Conservation (phyloP, 2,888 invertebrate species). For the Drosophila nr. medialis region DNA sequence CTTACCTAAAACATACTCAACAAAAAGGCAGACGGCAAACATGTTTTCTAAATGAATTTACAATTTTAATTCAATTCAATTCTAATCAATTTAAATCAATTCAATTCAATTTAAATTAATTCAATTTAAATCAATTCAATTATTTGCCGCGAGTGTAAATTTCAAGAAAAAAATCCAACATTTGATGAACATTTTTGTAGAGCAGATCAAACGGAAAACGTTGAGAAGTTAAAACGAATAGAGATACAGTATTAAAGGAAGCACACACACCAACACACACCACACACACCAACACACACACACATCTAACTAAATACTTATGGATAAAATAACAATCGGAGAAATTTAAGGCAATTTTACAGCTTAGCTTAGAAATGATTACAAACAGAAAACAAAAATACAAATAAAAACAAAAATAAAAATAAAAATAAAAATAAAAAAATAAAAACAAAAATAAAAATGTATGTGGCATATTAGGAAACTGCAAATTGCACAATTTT, state of each 20-base stretch:
- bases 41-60: constrained; percentile 60
- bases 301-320: constrained; percentile 21
- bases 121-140: constrained; percentile 28
- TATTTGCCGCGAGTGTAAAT: constrained; percentile 63
- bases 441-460: constrained; percentile 3
- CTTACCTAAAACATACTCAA: constrained; percentile 59
- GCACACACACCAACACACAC: constrained; percentile 17
- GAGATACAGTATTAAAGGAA: constrained; percentile 50
- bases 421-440: constrained; percentile 13
- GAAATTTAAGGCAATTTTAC: constrained; percentile 53
- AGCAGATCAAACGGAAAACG: constrained; percentile 6
- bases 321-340: constrained; percentile 27
- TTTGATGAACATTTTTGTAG: constrained; percentile 45
- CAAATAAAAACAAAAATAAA: constrained; percentile 5
- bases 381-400: not conserved
- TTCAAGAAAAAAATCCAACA: constrained; percentile 28
- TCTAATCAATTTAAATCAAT: not conserved
- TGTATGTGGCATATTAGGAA: constrained; percentile 54
- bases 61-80: constrained; percentile 13
- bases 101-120: constrained; percentile 35
- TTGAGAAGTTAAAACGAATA: constrained; percentile 13
- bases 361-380: constrained; percentile 51
- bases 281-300: not conserved
- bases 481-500: constrained; percentile 36
- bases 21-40: constrained; percentile 16